Base-by-base conservation (phyloP, 2,113 vertebrate species). In the Istiophorus platypterus region DNA sequence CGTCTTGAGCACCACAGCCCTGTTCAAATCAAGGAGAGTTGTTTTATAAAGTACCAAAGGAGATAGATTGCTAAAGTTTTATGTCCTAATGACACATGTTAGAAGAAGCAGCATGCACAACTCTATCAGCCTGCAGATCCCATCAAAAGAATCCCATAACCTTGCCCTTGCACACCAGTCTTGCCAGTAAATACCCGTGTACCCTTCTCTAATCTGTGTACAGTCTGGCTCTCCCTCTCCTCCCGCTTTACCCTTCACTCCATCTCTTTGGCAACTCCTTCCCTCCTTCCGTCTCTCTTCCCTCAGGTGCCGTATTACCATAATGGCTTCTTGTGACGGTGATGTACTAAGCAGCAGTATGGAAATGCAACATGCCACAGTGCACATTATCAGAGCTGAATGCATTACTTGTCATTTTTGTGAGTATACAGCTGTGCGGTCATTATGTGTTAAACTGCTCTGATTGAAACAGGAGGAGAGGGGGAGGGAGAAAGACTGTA, bases 281-380 rank as follows among this genome's bases (percentile, higher is more conserved):
- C 72, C 68, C 52, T 81, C 91, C 78, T 87, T 84, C 78, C 54
- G 22, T 92, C 90, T 92, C 76, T 81, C 84, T 91, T 92, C 91
- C 94, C 93, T 92, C 92, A 95, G 94, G 95, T 95, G 93, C 92
- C 39, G 78, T 90, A 94, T 96, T 95, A 94, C 90, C 93, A 95
- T 95, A 95, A 95, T 95, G 93, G 91, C 91, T 93, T 93, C 90
- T 94, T 91, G 87, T 92, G 92, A 91, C 81, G 88, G 83, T 83
- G 91, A 92, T 91, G 93, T 92, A 91, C 92, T 92, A 92, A 91
- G 93, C 89, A 82, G 84, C 81, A 51, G 92, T 92, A 93, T 92
- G 92, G 90, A 95, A 94, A 95, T 93, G 92, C 76, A 89, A 92
- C 92, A 90, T 91, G 91, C 90, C 88, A 92, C 52, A 63, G 91